Evolutionary conservation across 2,113 vertebrate species (phyloP).

Genomic region (Dipodomys stephensi): DNA sequence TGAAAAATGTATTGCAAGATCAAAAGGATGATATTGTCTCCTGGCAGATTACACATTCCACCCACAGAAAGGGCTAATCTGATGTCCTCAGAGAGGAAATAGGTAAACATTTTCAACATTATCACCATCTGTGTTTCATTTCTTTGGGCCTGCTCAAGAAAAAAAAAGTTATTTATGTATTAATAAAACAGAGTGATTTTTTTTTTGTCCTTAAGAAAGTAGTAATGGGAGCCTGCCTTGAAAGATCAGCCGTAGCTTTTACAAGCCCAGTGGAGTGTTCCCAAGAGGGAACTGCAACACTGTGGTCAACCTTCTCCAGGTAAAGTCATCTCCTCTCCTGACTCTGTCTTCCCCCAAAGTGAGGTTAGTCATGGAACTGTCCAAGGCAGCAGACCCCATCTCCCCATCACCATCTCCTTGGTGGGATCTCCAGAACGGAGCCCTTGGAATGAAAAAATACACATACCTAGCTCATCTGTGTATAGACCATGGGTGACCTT

Average conservation of each 20-base stretch:
- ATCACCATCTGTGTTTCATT: conserved; percentile 77
- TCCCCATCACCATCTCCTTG: rapidly evolving
- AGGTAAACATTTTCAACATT: conserved; percentile 79
- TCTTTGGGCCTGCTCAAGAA: conserved; percentile 67
- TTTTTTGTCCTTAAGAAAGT: conserved; percentile 69
- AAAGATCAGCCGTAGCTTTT: conserved; percentile 36
- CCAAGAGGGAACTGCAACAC: neutral
- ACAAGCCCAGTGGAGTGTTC: neutral
- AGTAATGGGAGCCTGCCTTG: conserved; percentile 57
- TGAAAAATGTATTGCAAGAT: conserved; percentile 71
- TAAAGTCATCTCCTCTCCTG: rapidly evolving
- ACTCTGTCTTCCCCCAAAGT: neutral
- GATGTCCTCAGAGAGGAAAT: conserved; percentile 69
- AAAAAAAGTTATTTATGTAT: conserved; percentile 75
- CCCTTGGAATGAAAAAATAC: neutral
- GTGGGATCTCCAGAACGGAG: neutral
- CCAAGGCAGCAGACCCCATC: no score
- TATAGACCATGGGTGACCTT: neutral
- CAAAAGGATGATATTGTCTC: conserved; percentile 76
- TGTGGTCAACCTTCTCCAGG: rapidly evolving
- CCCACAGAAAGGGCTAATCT: conserved; percentile 77
- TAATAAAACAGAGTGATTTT: conserved; percentile 77
- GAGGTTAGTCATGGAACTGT: neutral
- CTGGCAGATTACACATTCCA: conserved; percentile 67
- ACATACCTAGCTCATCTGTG: neutral